Base-by-base conservation (phyloP, 2,113 vertebrate genomes). In the Platycercus adscitus region DNA sequence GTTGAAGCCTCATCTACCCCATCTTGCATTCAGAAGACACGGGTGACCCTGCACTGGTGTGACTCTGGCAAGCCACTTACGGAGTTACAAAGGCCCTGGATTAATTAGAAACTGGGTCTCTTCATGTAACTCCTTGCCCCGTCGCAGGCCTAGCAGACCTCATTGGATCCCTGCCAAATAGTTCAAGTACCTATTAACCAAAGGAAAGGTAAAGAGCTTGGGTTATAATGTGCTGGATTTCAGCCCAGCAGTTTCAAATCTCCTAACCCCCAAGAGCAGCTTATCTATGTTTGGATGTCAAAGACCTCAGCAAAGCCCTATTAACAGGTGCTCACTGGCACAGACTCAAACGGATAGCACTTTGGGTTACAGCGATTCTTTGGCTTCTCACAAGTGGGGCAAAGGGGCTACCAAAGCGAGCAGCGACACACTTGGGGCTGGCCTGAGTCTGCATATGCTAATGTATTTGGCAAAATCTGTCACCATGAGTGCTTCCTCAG, bases 101-200 rank as follows among this genome's bases (percentile, higher is more conserved):
- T 96, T 94, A 96, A 83, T 81, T 87, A 60, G 72, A 79, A 96
- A 90, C 81, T 91, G 61, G 92, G 93, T 83, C 92, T 91, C 92
- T 76, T 44, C 86, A 77, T 1, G 0, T 85, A 94, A 89, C 81
- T 88, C 79, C 75, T 81, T 66, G 64, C 39, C 87, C 88, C 72
- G 49, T 10, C 1, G 2, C 35, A 69, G 91, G 69, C 50, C 82
- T n/a, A 63, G 84, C 58, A 96, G 94, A 81, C 88, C 91, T 96
- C 56, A 3, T 2, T 97, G 97, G 94, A 87, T 72, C 44, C 69
- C 52, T 39, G 83, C 96, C 97, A 97, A 94, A 94, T 94, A 96
- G 95, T 96, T 96, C 89, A 97, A 96, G 97, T 87, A 94, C 94
- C 93, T 97, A 85, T 97, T 97, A 97, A 80, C 91, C 50, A 86